Conservation (phyloP, 2,888 invertebrate species). For the Coronaproctus castanopsis region DNA sequence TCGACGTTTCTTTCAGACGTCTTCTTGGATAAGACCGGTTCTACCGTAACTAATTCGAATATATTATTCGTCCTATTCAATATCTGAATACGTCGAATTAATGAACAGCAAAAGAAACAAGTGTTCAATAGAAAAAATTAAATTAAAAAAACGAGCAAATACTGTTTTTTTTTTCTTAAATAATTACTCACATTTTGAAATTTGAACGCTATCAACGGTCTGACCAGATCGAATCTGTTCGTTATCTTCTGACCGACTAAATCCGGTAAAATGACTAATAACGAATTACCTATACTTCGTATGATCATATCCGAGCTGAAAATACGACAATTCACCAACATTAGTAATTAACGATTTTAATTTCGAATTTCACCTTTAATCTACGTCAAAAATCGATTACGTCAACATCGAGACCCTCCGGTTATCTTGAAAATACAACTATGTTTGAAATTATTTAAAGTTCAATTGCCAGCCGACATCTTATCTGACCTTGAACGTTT, state of each 20-base stretch:
- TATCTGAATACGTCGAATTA: conserved; percentile 55
- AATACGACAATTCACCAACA: conserved; percentile 8
- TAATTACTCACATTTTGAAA: conserved; percentile 67
- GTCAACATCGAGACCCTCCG: too few relatives aligned
- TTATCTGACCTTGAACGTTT: too few relatives aligned
- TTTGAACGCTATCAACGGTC: conserved; percentile 82
- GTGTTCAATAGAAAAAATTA: background rate
- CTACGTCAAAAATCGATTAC: too few relatives aligned
- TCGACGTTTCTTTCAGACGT: conserved; percentile 35
- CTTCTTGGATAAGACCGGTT: conserved; percentile 51
- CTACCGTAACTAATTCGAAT: conserved; percentile 79
- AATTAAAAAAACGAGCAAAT: too few relatives aligned
- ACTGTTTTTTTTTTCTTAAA: too few relatives aligned
- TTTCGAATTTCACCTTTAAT: too few relatives aligned
- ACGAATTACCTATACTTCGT: conserved; percentile 69
- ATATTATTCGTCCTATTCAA: conserved; percentile 89
- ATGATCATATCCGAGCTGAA: conserved; percentile 67
- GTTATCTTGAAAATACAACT: too few relatives aligned
- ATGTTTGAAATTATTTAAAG: too few relatives aligned
- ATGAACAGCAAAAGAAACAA: background rate
- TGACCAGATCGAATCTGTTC: conserved; percentile 74
- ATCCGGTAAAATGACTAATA: conserved; percentile 74
- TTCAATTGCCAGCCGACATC: too few relatives aligned
- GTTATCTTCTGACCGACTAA: conserved; percentile 74
- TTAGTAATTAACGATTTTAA: background rate